A percentile compares a stretch with the other conserved stretches of the same genome.
These are phyloP conservation scores for Philotrypesis tridentata DNA, from an alignment of 1,140 invertebrate genomes.

Conservation along the genomic window DNA sequence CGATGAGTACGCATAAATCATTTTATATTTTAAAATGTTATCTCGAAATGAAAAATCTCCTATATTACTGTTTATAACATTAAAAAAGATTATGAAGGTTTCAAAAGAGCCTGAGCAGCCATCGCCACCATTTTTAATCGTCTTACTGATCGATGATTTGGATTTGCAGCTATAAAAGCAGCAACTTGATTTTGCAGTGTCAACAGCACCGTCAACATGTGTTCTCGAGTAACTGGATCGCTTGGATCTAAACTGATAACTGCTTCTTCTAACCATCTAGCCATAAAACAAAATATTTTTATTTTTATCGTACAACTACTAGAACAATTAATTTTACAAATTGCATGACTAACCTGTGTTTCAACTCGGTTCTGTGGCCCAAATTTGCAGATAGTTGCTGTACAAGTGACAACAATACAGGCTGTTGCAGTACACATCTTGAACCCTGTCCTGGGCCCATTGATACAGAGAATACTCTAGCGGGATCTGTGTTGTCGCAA, in stretches of 20 bases:
- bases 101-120: slow-evolving; percentile 80
- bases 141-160: slow-evolving; percentile 79
- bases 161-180: slow-evolving; percentile 80
- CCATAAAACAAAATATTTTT: background rate
- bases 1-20: slow-evolving; percentile 51
- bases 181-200: slow-evolving; percentile 84
- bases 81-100: slow-evolving; percentile 38
- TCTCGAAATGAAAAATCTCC: slow-evolving; percentile 43
- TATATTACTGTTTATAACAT: slow-evolving; percentile 4
- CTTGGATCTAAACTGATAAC: slow-evolving; percentile 86
- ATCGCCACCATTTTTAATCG: slow-evolving; percentile 87
- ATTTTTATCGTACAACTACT: background rate
- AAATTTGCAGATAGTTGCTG: slow-evolving; percentile 94
- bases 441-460: slow-evolving; percentile 68
- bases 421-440: slow-evolving; percentile 78
- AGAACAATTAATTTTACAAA: background rate
- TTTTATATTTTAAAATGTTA: slow-evolving; percentile 44
- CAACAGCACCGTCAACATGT: slow-evolving; percentile 85
- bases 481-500: slow-evolving; percentile 86
- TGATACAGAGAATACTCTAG: slow-evolving; percentile 84
- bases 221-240: slow-evolving; percentile 86
- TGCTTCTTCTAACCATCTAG: slow-evolving; percentile 92
- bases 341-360: slow-evolving; percentile 82
- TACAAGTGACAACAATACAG: slow-evolving; percentile 91
- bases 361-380: slow-evolving; percentile 87